phyloP scores from a whole-genome alignment of 1,140 invertebrate species.

The Aphis gossypii region DNA sequence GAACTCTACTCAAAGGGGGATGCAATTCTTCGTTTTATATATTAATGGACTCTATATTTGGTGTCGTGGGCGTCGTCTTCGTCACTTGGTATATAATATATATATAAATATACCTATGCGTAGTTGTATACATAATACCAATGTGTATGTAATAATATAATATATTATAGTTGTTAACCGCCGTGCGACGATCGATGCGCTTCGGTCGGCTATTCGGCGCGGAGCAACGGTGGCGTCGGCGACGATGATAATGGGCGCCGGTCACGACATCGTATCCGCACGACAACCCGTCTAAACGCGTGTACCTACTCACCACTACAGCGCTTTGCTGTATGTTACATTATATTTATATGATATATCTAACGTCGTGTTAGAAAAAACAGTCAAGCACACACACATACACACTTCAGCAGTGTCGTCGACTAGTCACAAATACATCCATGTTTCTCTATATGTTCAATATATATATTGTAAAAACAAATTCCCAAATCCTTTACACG shows the following conservation, averaged over 20 bases:
- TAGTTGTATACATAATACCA: background rate
- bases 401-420: background rate
- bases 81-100: background rate
- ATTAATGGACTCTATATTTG: constrained; percentile 46
- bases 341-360: background rate
- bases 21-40: constrained; percentile 14
- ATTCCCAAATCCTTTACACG: constrained; percentile 16
- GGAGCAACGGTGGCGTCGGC: background rate
- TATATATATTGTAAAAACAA: background rate
- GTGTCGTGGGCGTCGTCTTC: constrained; percentile 31
- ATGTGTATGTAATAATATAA: background rate
- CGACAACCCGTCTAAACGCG: constrained; percentile 34
- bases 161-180: background rate
- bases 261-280: constrained; percentile 50
- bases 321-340: background rate
- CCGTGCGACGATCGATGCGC: constrained; percentile 21
- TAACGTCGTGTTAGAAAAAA: background rate
- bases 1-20: constrained; percentile 30
- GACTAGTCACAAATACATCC: constrained; percentile 46
- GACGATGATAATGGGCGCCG: constrained; percentile 40
- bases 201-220: constrained; percentile 3
- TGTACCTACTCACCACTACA: background rate
- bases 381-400: background rate
- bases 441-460: background rate
- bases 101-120: background rate